phyloP scores from a whole-genome alignment of 2,113 vertebrate genomes.

The Pandion haliaetus region DNA sequence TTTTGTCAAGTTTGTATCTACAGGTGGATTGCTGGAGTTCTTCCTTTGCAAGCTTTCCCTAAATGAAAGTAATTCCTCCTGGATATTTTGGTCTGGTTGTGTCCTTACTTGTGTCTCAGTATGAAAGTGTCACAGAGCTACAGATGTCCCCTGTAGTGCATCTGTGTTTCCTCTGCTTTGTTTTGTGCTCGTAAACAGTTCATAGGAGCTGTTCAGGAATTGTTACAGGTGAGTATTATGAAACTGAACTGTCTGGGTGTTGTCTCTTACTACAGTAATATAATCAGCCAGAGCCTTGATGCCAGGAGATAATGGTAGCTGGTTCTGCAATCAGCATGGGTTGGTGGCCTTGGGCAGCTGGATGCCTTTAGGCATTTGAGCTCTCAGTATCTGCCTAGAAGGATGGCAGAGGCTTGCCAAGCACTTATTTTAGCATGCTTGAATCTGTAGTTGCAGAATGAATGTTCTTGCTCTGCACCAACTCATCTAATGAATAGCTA shows the following conservation, averaged over 20 bases:
- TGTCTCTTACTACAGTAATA: not conserved
- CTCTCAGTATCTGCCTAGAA: not conserved
- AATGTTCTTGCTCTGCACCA: not conserved
- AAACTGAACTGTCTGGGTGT: slow-evolving; percentile 15
- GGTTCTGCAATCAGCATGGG: not conserved
- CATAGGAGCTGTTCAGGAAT: not conserved
- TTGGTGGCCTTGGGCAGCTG: not conserved
- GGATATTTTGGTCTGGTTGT: not conserved
- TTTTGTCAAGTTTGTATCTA: not conserved
- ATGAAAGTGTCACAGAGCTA: not conserved
- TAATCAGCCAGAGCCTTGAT: not conserved
- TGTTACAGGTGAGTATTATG: not conserved
- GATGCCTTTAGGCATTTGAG: not conserved
- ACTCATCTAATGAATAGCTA: not conserved
- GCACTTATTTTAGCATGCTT: not conserved
- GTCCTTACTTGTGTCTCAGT: not conserved
- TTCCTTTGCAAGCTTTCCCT: not conserved
- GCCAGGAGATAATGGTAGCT: not conserved
- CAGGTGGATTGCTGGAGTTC: not conserved
- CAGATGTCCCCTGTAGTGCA: not conserved
- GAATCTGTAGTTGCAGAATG: not conserved
- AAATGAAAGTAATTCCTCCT: not conserved
- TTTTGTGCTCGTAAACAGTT: not conserved
- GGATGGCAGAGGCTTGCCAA: not conserved
- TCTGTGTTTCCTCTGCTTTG: not conserved